Percentiles rank a stretch among this genome's conserved stretches.
phyloP scores from a whole-genome alignment of 2,888 invertebrate genomes.

The Polia nebulosa region DNA sequence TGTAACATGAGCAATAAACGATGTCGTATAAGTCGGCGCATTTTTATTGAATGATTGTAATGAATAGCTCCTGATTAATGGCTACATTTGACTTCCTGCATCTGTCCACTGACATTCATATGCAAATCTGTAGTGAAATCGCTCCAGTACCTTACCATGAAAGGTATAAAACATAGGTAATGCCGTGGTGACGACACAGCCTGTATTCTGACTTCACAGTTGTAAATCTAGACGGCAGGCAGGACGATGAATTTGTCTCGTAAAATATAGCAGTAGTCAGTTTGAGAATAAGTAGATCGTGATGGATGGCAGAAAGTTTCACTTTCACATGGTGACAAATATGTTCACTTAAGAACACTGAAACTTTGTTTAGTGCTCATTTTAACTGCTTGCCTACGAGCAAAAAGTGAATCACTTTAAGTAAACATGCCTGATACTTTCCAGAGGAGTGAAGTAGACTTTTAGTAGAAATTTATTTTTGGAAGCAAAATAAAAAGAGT shows the following conservation, averaged over 20 bases:
- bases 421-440: slow-evolving; percentile 30
- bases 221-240: slow-evolving; percentile 66
- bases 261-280: slow-evolving; percentile 58
- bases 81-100: slow-evolving; percentile 64
- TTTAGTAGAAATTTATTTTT: slow-evolving; percentile 21
- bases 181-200: slow-evolving; percentile 70
- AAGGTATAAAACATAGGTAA: slow-evolving; percentile 73
- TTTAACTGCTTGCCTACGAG: slow-evolving; percentile 32
- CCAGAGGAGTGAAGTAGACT: slow-evolving; percentile 26
- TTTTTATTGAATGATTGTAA: slow-evolving; percentile 54
- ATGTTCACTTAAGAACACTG: slow-evolving; percentile 47
- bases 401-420: slow-evolving; percentile 41
- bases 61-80: slow-evolving; percentile 56
- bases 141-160: slow-evolving; percentile 67
- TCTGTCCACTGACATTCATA: slow-evolving; percentile 68
- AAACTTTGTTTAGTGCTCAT: slow-evolving; percentile 39
- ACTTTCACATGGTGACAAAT: slow-evolving; percentile 54
- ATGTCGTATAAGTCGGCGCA: slow-evolving; percentile 41
- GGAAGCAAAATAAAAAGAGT: slow-evolving; percentile 17
- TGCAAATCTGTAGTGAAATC: slow-evolving; percentile 73
- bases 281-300: slow-evolving; percentile 54
- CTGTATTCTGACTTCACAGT: slow-evolving; percentile 55
- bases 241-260: slow-evolving; percentile 65
- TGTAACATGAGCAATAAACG: slow-evolving; percentile 47
- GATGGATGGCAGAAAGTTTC: slow-evolving; percentile 59